Evolutionary conservation across 2,113 vertebrate species (phyloP).

Genomic region (Takifugu flavidus): DNA sequence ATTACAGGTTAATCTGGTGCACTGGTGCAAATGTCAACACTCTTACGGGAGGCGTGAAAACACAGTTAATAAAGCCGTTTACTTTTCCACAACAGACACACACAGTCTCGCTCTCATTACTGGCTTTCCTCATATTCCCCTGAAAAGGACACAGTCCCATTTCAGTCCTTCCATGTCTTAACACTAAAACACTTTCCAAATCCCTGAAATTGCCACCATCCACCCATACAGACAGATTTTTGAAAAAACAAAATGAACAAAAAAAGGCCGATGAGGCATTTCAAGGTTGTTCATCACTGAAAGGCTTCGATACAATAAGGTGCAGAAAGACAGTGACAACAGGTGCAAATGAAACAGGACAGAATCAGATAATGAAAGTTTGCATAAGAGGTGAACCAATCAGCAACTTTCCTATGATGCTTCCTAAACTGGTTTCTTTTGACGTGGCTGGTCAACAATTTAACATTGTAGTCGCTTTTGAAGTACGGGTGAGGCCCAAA

Average conservation of each 20-base stretch:
- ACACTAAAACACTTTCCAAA: constrained; percentile 37
- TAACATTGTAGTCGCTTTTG: background rate
- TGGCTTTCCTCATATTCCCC: constrained; percentile 4
- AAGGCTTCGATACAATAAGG: constrained; percentile 40
- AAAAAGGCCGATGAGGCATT: constrained; percentile 24
- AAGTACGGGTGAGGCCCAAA: background rate
- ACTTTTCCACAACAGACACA: constrained; percentile 20
- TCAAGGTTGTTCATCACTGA: constrained; percentile 10
- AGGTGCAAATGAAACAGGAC: too few species aligned
- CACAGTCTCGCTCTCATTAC: constrained; percentile 1
- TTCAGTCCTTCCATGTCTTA: background rate
- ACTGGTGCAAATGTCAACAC: constrained; percentile 45
- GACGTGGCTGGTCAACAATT: constrained; percentile 19
- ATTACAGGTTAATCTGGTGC: constrained; percentile 58
- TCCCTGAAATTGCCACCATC: background rate
- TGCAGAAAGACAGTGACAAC: constrained; percentile 10
- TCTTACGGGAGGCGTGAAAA: constrained; percentile 34
- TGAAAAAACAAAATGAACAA: background rate
- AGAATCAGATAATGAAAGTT: too few species aligned
- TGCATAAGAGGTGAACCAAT: too few species aligned
- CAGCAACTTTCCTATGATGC: too few species aligned
- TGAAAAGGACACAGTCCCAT: constrained; percentile 13
- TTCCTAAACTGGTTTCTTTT: too few species aligned
- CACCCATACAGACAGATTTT: background rate
- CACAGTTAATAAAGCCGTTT: constrained; percentile 15